Evolutionary conservation across 2,113 vertebrate species (phyloP), one percentile per base, ranked within the genome.

Genomic region (Andinoacara biseriatus): DNA sequence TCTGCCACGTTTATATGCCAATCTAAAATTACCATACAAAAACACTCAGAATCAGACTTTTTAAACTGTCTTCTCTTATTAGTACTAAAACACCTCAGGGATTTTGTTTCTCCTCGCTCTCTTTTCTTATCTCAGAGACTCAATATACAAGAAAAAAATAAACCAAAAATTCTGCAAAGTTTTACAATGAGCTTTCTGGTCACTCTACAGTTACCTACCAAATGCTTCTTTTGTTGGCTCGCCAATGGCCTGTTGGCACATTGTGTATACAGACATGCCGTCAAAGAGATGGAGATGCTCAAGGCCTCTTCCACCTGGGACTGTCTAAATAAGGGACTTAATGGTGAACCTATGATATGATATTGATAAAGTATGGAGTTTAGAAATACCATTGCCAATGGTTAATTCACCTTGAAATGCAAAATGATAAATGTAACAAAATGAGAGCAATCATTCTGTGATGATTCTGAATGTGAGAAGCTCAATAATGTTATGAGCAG

Each of bases 181-280:
- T 79, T 74, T 65, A 8, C 58, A 57, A 29, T 56, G 17, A 60
- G 85, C 40, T 85, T 88, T 80, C 7, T 78, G 31, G 26, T 63
- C 84, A 43, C 14, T 74, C 22, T 33, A 35, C 18, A 78, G 49
- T 59, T 56, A 35, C 5, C 38, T 14, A 3, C 49, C 20, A 10
- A 29, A n/a, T 15, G 29, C 18, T 58, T 17, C 18, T 24, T 63
- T 38, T 56, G 54, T 22, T 14, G 11, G 58, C 49, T 29, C 38
- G 26, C 13, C 9, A 46, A 26, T 29, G 22, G 24, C 33, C 15
- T 24, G 20, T 18, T 40, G 20, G 33, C 14, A 14, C 4, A 75
- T 31, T 31, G 5, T 31, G 31, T 31, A 6, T 5, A 31, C 58
- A 54, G 40, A 10, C 52, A 58, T 77, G 31, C 40, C 5, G 31